These are phyloP conservation scores for Oegoconia quadripuncta DNA, from an alignment of 2,888 invertebrate species.

Conservation along the genomic window DNA sequence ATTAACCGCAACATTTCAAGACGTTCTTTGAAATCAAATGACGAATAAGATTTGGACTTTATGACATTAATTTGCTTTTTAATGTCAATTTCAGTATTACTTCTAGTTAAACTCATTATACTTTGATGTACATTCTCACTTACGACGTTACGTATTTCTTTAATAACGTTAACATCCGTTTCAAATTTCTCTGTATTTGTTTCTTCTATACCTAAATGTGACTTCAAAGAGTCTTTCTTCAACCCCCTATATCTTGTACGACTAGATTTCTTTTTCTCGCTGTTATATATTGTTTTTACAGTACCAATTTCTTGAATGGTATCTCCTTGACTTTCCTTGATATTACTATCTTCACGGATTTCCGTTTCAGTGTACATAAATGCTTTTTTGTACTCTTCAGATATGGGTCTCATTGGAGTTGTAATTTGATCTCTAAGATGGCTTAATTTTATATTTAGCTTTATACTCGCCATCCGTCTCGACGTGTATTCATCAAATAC, in stretches of 20 bases:
- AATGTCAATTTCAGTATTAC: constrained; percentile 28
- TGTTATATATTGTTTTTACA: constrained; percentile 38
- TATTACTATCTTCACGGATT: background rate
- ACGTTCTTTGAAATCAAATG: constrained; percentile 12
- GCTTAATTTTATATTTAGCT: constrained; percentile 44
- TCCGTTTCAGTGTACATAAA: background rate
- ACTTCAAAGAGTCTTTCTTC: constrained; percentile 6
- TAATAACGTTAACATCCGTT: background rate
- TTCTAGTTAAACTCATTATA: constrained; percentile 31
- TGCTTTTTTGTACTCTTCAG: background rate
- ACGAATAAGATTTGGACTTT: constrained; percentile 42
- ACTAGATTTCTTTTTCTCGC: constrained; percentile 22
- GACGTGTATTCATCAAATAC: constrained; percentile 49
- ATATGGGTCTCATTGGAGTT: constrained; percentile 16
- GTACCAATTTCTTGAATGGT: constrained; percentile 23
- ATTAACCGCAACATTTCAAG: constrained; percentile 38
- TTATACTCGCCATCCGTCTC: constrained; percentile 47
- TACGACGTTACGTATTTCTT: background rate
- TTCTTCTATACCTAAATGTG: constrained; percentile 5
- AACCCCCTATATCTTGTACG: constrained; percentile 14
- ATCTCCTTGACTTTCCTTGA: background rate
- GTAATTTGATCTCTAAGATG: constrained; percentile 33
- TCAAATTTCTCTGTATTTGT: constrained; percentile 2
- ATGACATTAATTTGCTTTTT: constrained; percentile 22
- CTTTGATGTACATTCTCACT: constrained; percentile 9